These are phyloP conservation scores for Chromoteleia sp. DNA, from an alignment of 2,888 invertebrate genomes.

Conservation along the genomic window DNA sequence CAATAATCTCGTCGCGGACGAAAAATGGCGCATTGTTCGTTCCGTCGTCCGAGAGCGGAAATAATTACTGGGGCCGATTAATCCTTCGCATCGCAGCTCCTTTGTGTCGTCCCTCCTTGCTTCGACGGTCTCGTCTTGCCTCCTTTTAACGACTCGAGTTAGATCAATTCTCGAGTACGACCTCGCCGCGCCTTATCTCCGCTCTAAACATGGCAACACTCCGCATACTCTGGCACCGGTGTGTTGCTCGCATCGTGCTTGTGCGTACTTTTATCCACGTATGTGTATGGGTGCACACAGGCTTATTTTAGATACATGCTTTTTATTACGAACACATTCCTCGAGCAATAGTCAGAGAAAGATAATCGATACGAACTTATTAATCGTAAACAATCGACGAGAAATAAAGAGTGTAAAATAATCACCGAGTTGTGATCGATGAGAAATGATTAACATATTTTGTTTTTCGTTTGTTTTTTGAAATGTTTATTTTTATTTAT, in stretches of 20 bases:
- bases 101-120: slow-evolving; percentile 47
- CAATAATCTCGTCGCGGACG: slow-evolving; percentile 44
- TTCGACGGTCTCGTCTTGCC: slow-evolving; percentile 38
- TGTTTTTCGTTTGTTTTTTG: no score
- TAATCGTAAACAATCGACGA: no score
- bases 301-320: background rate
- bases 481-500: no score
- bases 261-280: slow-evolving; percentile 24
- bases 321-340: background rate
- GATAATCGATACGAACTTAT: no score
- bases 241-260: slow-evolving; percentile 2
- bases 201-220: slow-evolving; percentile 62
- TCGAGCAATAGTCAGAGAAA: slow-evolving; percentile 21
- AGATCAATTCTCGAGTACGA: slow-evolving; percentile 54
- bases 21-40: slow-evolving; percentile 61
- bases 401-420: no score
- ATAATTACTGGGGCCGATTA: slow-evolving; percentile 62
- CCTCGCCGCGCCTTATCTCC: slow-evolving; percentile 66
- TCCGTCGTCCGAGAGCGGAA: slow-evolving; percentile 27
- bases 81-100: slow-evolving; percentile 64
- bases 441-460: no score
- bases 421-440: no score
- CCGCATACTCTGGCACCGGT: slow-evolving; percentile 29
- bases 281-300: background rate
- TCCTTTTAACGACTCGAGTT: slow-evolving; percentile 61